A percentile compares a stretch with the other conserved stretches of the same genome.
Conservation (phyloP, 2,113 vertebrate species). For the Spea bombifrons region DNA sequence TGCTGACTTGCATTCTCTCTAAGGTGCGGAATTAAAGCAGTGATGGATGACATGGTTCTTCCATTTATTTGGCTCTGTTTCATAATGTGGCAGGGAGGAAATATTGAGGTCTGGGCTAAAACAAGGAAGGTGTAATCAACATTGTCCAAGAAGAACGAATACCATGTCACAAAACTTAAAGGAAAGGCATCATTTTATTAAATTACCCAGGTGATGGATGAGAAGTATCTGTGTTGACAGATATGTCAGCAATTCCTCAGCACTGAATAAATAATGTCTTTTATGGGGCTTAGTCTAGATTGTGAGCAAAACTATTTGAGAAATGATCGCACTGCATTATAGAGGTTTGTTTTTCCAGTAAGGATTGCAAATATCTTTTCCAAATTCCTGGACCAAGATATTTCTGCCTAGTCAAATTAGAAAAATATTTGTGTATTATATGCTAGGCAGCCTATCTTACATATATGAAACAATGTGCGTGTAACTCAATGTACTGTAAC, state of each 20-base stretch:
- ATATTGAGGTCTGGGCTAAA: slow-evolving; percentile 35
- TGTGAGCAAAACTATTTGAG: slow-evolving; percentile 20
- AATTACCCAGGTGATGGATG: slow-evolving; percentile 30
- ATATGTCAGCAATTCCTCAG: slow-evolving; percentile 36
- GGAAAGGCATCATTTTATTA: slow-evolving; percentile 42
- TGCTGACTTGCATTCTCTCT: slow-evolving; percentile 41
- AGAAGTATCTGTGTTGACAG: neutral
- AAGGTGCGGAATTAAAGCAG: slow-evolving; percentile 52
- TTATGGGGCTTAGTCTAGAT: slow-evolving; percentile 24
- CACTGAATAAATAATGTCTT: slow-evolving; percentile 41
- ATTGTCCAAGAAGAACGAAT: slow-evolving; percentile 48
- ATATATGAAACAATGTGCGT: no score
- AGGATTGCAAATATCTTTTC: neutral
- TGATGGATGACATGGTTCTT: slow-evolving; percentile 56
- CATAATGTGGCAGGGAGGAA: slow-evolving; percentile 42
- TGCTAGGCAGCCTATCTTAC: no score
- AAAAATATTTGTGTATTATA: no score
- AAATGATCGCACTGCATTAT: slow-evolving; percentile 9
- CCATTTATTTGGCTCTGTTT: slow-evolving; percentile 52
- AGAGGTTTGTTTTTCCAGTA: neutral
- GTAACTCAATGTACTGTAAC: no score
- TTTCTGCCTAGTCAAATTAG: neutral
- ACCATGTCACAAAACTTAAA: slow-evolving; percentile 25
- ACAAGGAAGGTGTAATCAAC: slow-evolving; percentile 47
- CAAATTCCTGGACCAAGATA: neutral